Conservation (phyloP, 2,888 invertebrate genomes). For the Oscheius myriophilus region DNA sequence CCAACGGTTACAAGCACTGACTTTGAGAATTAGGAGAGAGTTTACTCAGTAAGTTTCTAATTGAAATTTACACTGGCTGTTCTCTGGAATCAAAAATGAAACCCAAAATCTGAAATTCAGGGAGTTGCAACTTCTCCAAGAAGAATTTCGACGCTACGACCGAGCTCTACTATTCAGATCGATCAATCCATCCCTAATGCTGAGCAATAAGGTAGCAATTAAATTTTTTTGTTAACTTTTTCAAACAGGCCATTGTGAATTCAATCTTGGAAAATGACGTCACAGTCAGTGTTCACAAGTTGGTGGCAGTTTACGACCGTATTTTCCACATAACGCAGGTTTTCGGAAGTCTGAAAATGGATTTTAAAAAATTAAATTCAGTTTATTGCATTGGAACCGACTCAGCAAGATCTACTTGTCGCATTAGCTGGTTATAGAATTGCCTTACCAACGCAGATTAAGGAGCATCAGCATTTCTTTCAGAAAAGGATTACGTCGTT, state of each 20-base stretch:
- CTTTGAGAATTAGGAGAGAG: slow-evolving; percentile 11
- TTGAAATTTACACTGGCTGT: too few species aligned
- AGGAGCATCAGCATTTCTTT: slow-evolving; percentile 51
- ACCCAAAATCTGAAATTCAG: neutral
- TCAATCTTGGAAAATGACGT: slow-evolving; percentile 53
- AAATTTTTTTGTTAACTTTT: too few species aligned
- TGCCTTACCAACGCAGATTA: slow-evolving; percentile 44
- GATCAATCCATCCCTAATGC: slow-evolving; percentile 63
- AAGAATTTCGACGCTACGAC: slow-evolving; percentile 46
- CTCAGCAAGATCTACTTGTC: slow-evolving; percentile 46
- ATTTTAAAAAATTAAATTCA: slow-evolving; percentile 19
- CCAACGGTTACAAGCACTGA: neutral
- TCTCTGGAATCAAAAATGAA: neutral
- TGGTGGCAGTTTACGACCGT: slow-evolving; percentile 56
- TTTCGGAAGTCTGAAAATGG: neutral
- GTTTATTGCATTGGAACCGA: slow-evolving; percentile 47
- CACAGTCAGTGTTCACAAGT: slow-evolving; percentile 37
- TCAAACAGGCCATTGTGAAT: slow-evolving; percentile 58
- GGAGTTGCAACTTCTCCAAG: slow-evolving; percentile 16
- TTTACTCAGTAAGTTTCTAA: slow-evolving; percentile 15
- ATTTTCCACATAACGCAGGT: slow-evolving; percentile 61
- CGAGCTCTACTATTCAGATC: slow-evolving; percentile 59
- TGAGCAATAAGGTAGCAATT: slow-evolving; percentile 55
- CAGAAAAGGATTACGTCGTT: slow-evolving; percentile 46
- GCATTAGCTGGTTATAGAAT: slow-evolving; percentile 45